A percentile compares a stretch with the other conserved stretches of the same genome.
phyloP scores from a whole-genome alignment of 2,888 invertebrate species.

The Prenolepis imparis region DNA sequence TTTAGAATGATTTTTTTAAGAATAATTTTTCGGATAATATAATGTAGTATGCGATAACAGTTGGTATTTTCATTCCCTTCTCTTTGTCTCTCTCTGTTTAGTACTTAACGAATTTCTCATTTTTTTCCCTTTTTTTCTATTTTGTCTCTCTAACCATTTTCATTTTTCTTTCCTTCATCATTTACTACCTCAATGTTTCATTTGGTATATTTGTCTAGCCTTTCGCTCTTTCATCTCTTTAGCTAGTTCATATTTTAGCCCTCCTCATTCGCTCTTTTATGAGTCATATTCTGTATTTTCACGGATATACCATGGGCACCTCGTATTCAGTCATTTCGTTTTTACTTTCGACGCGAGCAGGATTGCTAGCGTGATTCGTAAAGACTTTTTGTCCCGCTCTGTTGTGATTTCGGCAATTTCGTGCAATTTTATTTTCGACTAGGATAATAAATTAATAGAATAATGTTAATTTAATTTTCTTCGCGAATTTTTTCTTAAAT shows the following conservation, averaged over 20 bases:
- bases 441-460: constrained; percentile 25
- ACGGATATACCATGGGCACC: constrained; percentile 11
- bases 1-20: background rate
- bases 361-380: constrained; percentile 4
- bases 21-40: constrained; percentile 13
- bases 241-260: constrained; percentile 36
- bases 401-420: constrained; percentile 14
- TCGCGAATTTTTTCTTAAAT: background rate
- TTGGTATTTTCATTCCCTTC: constrained; percentile 4
- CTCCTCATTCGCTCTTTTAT: constrained; percentile 25
- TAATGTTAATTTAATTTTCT: background rate
- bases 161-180: constrained; percentile 35
- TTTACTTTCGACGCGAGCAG: constrained; percentile 19
- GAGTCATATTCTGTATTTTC: constrained; percentile 48
- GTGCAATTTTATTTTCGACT: background rate
- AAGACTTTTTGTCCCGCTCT: constrained; percentile 10
- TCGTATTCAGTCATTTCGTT: constrained; percentile 31
- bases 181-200: constrained; percentile 25
- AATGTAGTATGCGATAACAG: constrained; percentile 15
- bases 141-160: constrained; percentile 2
- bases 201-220: constrained; percentile 20
- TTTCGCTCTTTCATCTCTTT: constrained; percentile 25
- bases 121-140: background rate
- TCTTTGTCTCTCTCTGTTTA: background rate
- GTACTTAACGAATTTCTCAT: background rate